Percentiles rank a stretch among this genome's conserved stretches.
Conservation (phyloP, 2,888 invertebrate genomes). For the Melanophora roralis region DNA sequence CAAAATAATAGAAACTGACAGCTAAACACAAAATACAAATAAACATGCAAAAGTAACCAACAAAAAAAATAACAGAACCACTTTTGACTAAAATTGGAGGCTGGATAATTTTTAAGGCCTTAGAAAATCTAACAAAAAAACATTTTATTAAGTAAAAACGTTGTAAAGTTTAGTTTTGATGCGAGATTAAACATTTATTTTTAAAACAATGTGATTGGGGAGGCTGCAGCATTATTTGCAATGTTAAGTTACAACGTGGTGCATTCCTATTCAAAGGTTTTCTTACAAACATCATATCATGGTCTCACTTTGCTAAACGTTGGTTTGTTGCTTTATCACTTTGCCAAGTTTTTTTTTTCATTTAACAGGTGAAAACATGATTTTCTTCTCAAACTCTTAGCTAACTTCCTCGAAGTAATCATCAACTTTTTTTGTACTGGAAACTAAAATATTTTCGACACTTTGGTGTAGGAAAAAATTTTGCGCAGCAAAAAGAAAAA, state of each 20-base stretch:
- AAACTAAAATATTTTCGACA: conserved; percentile 44
- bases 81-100: conserved; percentile 9
- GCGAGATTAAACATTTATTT: too few species aligned
- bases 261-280: conserved; percentile 7
- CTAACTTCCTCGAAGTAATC: conserved; percentile 31
- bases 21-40: background rate
- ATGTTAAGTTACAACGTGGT: background rate
- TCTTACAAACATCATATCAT: background rate
- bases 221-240: background rate
- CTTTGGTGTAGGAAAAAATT: conserved; percentile 27
- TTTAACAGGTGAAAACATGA: conserved; percentile 44
- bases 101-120: background rate
- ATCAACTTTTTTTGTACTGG: conserved; percentile 1
- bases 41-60: background rate
- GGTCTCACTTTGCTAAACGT: conserved; percentile 1
- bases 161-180: background rate
- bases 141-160: background rate
- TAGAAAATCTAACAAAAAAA: background rate
- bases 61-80: conserved; percentile 33
- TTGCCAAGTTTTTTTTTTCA: conserved; percentile 2
- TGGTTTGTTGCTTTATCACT: background rate
- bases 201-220: too few species aligned
- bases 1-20: conserved; percentile 23
- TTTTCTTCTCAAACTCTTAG: conserved; percentile 1
- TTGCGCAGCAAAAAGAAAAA: background rate